These are phyloP conservation scores for Novumbra hubbsi DNA, from an alignment of 2,797 vertebrate genomes.

Conservation along the genomic window DNA sequence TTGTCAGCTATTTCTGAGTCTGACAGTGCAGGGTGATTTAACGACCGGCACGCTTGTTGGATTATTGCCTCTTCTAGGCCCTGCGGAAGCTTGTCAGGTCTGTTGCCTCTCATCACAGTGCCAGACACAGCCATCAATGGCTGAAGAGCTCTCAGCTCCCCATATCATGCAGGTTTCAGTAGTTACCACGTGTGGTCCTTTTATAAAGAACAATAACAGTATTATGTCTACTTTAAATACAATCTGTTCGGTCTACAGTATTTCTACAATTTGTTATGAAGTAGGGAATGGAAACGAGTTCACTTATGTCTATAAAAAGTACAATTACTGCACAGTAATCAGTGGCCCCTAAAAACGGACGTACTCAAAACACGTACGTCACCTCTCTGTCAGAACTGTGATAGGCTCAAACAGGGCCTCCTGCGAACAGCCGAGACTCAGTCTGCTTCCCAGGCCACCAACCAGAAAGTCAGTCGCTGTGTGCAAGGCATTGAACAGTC, in stretches of 20 bases:
- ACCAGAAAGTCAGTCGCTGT: background rate
- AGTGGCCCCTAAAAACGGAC: too few relatives aligned
- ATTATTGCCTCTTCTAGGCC: constrained; percentile 1
- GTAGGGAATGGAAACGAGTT: too few relatives aligned
- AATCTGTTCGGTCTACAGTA: too few relatives aligned
- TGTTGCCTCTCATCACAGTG: background rate
- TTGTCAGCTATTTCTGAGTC: constrained; percentile 18
- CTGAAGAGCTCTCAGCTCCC: background rate
- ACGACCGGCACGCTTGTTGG: background rate
- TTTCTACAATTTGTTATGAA: too few relatives aligned
- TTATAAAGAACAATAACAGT: too few relatives aligned
- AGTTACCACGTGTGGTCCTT: background rate
- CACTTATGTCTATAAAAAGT: too few relatives aligned
- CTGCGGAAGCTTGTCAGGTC: background rate
- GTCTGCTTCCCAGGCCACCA: background rate
- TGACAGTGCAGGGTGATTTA: constrained; percentile 20
- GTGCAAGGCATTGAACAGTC: background rate
- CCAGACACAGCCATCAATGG: background rate
- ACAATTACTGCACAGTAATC: too few relatives aligned
- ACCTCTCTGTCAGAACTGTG: too few relatives aligned
- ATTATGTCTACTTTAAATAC: too few relatives aligned
- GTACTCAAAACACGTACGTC: too few relatives aligned
- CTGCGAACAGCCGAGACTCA: background rate
- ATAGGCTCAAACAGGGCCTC: background rate
- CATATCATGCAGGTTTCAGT: too few relatives aligned